Base-by-base conservation (phyloP, 1,140 invertebrate species). In the Apis cerana region DNA sequence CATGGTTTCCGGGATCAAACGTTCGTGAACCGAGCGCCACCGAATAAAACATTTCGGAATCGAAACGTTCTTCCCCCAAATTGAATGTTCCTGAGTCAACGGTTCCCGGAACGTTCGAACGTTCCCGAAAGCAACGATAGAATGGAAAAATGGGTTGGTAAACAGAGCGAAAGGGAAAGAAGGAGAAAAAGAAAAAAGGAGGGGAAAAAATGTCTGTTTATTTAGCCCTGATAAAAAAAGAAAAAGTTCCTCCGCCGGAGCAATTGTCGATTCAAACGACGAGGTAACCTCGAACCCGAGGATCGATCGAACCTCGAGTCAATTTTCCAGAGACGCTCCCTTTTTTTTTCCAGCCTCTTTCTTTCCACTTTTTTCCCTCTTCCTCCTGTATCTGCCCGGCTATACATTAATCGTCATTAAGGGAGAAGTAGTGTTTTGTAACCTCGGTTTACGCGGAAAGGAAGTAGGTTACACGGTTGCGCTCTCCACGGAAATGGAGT, bases 391-490 rank as follows among this genome's bases (percentile, higher is more conserved):
- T 7, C 5, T 17, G 10, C 9, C 65, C 48, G 7, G 7, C 69
- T 43, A 75, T 65, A 71, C 68, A 70, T 81, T 86, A 87, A 86
- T 86, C 78, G 75, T 68, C 48, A 75, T 85, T 79, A 68, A 75
- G 33, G 58, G 67, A 19, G n/a, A 15, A 12, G 8, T 72, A n/a
- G 54, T 54, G 43, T 74, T 84, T 62, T 10, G 52, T 54, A n/a
- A 43, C 15, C 21, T 23, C 2, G 1, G 58, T n/a, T 43, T 54
- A 33, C 54, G 23, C 7, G 17, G 5, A 59, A 50, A 50, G 48
- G 52, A 65, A 70, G 56, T 80, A 50, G 68, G 68, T 77, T 81
- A 71, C 65, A 67, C n/a, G 70, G 58, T 69, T 48, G 19, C 33
- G 33, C 50, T 74, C 54, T 78, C 56, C 56, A 50, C 82, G 75